A percentile compares a stretch with the other conserved stretches of the same genome.
Evolutionary conservation across 2,797 vertebrate genomes (phyloP).

Genomic region (Sardinella longiceps): DNA sequence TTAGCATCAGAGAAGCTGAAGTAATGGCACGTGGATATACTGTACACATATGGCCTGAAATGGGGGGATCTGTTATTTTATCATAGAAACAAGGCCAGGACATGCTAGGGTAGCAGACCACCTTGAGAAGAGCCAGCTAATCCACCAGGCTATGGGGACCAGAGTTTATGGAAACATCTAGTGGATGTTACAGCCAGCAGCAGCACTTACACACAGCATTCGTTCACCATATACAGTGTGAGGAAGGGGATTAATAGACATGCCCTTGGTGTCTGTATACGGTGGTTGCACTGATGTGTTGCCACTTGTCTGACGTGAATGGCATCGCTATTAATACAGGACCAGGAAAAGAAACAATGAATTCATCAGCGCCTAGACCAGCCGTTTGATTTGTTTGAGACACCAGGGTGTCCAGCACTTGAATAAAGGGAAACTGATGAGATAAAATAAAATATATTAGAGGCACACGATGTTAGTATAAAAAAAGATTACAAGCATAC

Average conservation of each 20-base stretch:
- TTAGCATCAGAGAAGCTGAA: background rate
- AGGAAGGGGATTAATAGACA: background rate
- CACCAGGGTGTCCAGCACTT: background rate
- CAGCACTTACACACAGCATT: background rate
- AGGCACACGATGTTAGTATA: background rate
- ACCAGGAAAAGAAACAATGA: background rate
- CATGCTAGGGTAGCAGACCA: background rate
- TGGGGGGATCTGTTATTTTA: background rate
- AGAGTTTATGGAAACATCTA: background rate
- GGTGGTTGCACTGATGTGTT: background rate
- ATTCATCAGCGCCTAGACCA: background rate
- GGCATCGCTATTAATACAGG: background rate
- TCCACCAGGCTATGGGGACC: background rate
- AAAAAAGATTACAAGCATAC: too few species aligned
- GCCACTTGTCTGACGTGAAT: background rate
- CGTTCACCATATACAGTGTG: background rate
- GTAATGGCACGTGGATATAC: background rate
- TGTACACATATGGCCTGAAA: background rate
- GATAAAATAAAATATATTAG: background rate
- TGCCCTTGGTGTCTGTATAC: background rate
- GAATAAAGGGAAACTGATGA: background rate
- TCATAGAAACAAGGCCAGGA: background rate
- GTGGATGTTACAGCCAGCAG: background rate
- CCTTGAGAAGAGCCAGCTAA: background rate
- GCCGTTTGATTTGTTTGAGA: background rate